These are phyloP conservation scores for Cheirogaleus medius DNA, from an alignment of 2,113 vertebrate genomes.

Conservation along the genomic window DNA sequence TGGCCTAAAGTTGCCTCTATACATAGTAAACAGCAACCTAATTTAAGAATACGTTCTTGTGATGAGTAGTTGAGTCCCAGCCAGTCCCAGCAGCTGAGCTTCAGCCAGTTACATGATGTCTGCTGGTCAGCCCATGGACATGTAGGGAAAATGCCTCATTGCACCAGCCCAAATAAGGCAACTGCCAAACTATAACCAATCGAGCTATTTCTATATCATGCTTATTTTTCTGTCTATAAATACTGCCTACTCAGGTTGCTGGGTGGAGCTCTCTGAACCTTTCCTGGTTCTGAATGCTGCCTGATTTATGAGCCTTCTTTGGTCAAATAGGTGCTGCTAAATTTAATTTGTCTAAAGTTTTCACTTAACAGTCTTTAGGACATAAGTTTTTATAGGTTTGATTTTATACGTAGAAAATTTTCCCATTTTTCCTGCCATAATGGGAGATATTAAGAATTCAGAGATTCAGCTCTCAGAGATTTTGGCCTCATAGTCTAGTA, in stretches of 20 bases:
- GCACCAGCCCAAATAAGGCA: not conserved
- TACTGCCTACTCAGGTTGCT: not conserved
- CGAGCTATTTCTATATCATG: not conserved
- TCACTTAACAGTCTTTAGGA: not conserved
- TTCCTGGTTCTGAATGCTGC: not conserved
- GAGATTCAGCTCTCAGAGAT: not conserved
- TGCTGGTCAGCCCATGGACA: not conserved
- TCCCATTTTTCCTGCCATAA: rapidly evolving
- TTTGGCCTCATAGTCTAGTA: not conserved
- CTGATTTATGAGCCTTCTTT: not conserved
- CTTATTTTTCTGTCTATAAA: not conserved
- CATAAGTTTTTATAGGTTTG: not conserved
- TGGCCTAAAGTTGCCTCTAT: not conserved
- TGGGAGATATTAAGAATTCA: not conserved
- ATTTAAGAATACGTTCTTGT: not conserved
- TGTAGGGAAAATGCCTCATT: not conserved
- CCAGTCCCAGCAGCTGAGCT: not conserved
- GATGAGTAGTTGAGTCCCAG: not conserved
- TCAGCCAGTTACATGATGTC: not conserved
- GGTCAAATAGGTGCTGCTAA: not conserved
- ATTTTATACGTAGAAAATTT: not conserved
- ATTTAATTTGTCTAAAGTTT: not conserved
- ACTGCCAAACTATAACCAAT: not conserved
- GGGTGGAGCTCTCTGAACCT: not conserved
- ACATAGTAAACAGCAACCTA: not conserved